phyloP scores from a whole-genome alignment of 1,140 invertebrate genomes.

The Ips nitidus region DNA sequence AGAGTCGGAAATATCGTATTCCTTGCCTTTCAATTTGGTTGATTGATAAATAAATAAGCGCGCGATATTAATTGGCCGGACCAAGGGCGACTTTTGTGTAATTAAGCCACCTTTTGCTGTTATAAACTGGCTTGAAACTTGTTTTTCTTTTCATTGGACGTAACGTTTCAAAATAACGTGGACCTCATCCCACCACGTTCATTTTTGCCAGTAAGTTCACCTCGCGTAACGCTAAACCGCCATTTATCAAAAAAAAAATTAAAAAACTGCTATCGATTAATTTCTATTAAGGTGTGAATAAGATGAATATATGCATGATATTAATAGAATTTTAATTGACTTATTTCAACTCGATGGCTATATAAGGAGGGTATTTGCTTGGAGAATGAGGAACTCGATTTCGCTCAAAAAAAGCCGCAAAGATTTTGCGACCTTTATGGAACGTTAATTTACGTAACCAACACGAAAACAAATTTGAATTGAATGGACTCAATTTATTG shows the following conservation, averaged over 20 bases:
- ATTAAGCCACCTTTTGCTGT: neutral
- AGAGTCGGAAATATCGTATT: constrained; percentile 14
- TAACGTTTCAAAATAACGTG: too few relatives aligned
- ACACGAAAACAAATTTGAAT: too few relatives aligned
- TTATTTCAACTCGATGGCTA: neutral
- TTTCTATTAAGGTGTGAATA: neutral
- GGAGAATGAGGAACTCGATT: neutral
- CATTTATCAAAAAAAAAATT: too few relatives aligned
- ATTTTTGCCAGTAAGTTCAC: too few relatives aligned
- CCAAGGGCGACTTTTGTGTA: constrained; percentile 6
- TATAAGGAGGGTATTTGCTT: neutral
- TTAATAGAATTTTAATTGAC: constrained; percentile 3
- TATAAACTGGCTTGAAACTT: too few relatives aligned
- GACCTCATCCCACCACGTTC: too few relatives aligned
- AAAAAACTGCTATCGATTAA: too few relatives aligned
- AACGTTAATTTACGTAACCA: too few relatives aligned
- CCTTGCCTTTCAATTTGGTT: constrained; percentile 7
- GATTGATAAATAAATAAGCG: constrained; percentile 13
- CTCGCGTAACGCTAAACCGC: too few relatives aligned
- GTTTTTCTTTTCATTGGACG: too few relatives aligned
- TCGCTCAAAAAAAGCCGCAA: neutral
- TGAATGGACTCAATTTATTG: too few relatives aligned
- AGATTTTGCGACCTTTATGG: neutral
- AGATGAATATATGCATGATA: neutral
- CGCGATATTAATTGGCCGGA: constrained; percentile 7